Percentiles rank a stretch among this genome's conserved stretches.
Evolutionary conservation across 2,888 invertebrate genomes (phyloP).

Genomic region (Siphlonurus alternatus): DNA sequence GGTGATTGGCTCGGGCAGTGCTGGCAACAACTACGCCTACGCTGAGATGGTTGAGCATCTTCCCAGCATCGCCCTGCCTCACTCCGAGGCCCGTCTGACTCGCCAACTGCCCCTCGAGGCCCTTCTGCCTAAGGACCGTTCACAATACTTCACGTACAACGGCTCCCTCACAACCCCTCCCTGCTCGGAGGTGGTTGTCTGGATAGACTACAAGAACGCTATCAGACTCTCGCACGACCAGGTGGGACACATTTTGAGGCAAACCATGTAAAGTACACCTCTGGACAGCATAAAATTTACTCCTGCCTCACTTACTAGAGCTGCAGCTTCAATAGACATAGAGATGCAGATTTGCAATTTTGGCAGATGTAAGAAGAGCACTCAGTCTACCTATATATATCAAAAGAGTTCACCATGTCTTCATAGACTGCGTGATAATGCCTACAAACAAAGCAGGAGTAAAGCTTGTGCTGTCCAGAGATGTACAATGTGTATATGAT

Average conservation of each 20-base stretch:
- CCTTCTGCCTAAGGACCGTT: slow-evolving; percentile 34
- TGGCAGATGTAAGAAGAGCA: too few species aligned
- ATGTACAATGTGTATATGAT: too few species aligned
- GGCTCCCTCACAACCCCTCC: slow-evolving; percentile 81
- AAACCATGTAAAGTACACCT: too few species aligned
- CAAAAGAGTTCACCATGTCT: too few species aligned
- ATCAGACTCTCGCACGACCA: slow-evolving; percentile 48
- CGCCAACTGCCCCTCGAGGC: slow-evolving; percentile 35
- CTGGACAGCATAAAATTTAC: too few species aligned
- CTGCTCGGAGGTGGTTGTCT: slow-evolving; percentile 66
- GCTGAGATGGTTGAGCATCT: slow-evolving; percentile 39
- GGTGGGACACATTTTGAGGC: slow-evolving; percentile 26
- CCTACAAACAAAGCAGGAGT: too few species aligned
- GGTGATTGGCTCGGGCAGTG: slow-evolving; percentile 18
- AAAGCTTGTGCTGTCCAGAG: too few species aligned
- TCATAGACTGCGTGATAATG: too few species aligned
- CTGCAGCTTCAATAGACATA: too few species aligned
- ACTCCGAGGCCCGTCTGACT: slow-evolving; percentile 30
- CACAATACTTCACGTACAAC: slow-evolving; percentile 62
- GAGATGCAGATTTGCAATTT: too few species aligned
- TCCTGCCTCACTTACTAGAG: too few species aligned
- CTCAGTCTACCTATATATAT: too few species aligned
- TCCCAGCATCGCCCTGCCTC: slow-evolving; percentile 35
- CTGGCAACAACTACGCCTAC: slow-evolving; percentile 31
- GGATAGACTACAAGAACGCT: slow-evolving; percentile 66